Conservation (phyloP, 2,888 invertebrate genomes). For the Chromoteleia sp. region DNA sequence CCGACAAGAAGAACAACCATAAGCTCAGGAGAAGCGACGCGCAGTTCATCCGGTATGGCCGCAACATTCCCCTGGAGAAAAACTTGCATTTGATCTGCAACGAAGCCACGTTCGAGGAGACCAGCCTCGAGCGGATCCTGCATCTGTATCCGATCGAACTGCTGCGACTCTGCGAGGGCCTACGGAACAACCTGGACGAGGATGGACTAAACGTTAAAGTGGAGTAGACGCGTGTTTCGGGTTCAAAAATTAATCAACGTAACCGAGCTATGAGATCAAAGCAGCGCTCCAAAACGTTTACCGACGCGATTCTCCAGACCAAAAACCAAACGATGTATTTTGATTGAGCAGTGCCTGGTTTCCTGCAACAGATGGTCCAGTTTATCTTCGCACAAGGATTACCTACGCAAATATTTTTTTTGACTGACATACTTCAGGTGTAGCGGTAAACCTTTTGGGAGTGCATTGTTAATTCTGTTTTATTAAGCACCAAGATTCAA, state of each 20-base stretch:
- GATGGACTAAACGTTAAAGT: conserved; percentile 70
- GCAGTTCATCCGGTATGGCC: conserved; percentile 76
- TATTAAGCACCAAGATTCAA: conserved; percentile 20
- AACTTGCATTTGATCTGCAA: conserved; percentile 73
- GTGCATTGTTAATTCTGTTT: conserved; percentile 49
- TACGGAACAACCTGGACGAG: conserved; percentile 49
- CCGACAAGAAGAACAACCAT: conserved; percentile 72
- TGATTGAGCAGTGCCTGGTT: not conserved
- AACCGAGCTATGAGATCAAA: conserved; percentile 28
- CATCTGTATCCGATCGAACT: conserved; percentile 72
- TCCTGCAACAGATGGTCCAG: not conserved
- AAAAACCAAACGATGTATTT: not conserved
- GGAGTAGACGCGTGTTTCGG: conserved; percentile 60
- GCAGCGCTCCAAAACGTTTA: conserved; percentile 23
- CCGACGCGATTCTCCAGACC: not conserved
- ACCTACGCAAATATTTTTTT: not conserved
- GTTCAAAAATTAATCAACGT: conserved; percentile 7
- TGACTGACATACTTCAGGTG: no score
- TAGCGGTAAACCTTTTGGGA: conserved; percentile 24
- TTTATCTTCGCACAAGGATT: not conserved
- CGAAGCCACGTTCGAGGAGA: conserved; percentile 66
- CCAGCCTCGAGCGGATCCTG: conserved; percentile 56
- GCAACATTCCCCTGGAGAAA: conserved; percentile 69
- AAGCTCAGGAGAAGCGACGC: conserved; percentile 73
- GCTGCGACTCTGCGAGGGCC: conserved; percentile 73